Conservation (phyloP, 2,113 vertebrate species). For the Phaetusa simplex region DNA sequence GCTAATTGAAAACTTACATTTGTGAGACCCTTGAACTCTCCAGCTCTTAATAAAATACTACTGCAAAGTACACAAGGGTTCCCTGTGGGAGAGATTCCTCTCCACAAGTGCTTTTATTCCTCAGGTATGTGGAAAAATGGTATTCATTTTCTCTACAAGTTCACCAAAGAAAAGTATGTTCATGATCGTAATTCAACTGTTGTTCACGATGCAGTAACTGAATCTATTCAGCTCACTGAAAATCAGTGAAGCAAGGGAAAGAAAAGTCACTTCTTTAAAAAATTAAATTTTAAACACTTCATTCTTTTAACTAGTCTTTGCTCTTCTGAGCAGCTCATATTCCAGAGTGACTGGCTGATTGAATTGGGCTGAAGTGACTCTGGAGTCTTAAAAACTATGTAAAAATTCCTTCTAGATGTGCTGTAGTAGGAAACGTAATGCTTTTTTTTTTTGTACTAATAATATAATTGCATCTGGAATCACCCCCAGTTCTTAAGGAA, state of each 20-base stretch:
- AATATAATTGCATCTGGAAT: constrained; percentile 24
- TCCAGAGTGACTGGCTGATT: neutral
- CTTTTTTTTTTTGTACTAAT: neutral
- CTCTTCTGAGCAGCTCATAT: neutral
- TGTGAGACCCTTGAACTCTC: constrained; percentile 9
- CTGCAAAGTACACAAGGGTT: neutral
- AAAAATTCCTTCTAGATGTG: constrained; percentile 3
- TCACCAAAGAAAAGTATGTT: neutral
- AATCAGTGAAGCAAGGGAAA: neutral
- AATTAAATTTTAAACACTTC: neutral
- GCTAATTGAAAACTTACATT: constrained; percentile 60
- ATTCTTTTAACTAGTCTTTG: neutral
- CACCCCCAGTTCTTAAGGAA: neutral
- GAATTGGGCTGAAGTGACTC: neutral
- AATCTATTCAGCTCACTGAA: neutral
- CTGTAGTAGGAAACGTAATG: neutral
- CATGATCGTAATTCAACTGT: neutral
- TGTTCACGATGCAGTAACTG: neutral
- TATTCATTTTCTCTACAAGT: constrained; percentile 25
- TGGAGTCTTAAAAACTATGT: neutral
- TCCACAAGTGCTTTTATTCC: neutral
- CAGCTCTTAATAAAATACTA: constrained; percentile 27
- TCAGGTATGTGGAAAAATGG: constrained; percentile 15
- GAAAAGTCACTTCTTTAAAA: neutral
- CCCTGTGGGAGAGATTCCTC: neutral